Percentiles rank a stretch among this genome's conserved stretches.
These are phyloP conservation scores for Diarsia rubi DNA, from an alignment of 2,888 invertebrate species.

Conservation along the genomic window DNA sequence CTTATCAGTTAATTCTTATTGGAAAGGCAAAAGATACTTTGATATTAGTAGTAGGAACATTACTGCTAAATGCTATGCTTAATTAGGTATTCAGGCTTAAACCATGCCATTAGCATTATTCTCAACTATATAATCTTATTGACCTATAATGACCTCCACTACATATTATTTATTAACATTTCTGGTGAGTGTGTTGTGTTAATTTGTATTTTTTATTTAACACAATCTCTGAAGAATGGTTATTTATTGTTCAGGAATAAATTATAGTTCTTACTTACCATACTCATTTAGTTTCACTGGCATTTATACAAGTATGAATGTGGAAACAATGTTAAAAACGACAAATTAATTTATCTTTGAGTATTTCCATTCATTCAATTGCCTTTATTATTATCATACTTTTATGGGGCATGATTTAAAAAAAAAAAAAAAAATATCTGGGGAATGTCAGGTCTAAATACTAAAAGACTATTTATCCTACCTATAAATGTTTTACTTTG, in stretches of 20 bases:
- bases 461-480: neutral
- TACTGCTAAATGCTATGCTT: neutral
- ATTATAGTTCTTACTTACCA: neutral
- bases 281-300: neutral
- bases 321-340: conserved; percentile 1
- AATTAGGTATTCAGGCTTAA: neutral
- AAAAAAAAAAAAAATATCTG: neutral
- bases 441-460: conserved; percentile 4
- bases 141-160: conserved; percentile 71
- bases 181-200: conserved; percentile 13
- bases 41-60: neutral
- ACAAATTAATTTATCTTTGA: no score
- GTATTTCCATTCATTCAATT: neutral
- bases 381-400: neutral
- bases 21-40: conserved; percentile 14
- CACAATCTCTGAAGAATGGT: neutral
- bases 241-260: conserved; percentile 17
- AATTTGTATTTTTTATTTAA: neutral
- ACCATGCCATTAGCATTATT: conserved; percentile 1
- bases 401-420: neutral
- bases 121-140: conserved; percentile 39
- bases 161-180: conserved; percentile 25
- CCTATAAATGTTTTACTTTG: neutral
- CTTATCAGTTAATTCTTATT: conserved; percentile 15
- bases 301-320: conserved; percentile 11